Conservation (phyloP, 2,888 invertebrate species). For the Ornithoptera priamus region DNA sequence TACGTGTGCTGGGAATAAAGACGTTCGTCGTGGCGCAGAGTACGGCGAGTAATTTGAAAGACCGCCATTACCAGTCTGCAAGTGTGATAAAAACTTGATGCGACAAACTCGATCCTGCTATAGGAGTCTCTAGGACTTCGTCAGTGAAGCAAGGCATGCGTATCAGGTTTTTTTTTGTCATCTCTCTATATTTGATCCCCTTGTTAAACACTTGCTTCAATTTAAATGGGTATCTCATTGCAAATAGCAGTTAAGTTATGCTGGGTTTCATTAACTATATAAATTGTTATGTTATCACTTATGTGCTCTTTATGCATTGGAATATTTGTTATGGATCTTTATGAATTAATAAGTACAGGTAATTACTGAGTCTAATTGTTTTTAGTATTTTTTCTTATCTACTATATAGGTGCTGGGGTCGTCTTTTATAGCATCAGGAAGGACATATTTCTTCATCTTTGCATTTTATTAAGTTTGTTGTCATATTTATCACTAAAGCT, state of each 20-base stretch:
- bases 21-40: conserved; percentile 7
- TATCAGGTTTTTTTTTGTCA: conserved; percentile 20
- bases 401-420: too few relatives aligned
- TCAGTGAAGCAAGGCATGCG: conserved; percentile 22
- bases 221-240: conserved; percentile 24
- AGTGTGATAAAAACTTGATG: conserved; percentile 20
- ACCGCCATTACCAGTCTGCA: conserved; percentile 20
- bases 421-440: too few relatives aligned
- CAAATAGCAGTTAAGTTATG: not conserved
- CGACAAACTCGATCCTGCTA: not conserved
- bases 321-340: too few relatives aligned
- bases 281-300: too few relatives aligned
- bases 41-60: conserved; percentile 19
- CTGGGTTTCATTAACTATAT: too few relatives aligned
- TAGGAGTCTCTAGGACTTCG: conserved; percentile 14
- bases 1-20: conserved; percentile 11
- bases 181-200: conserved; percentile 10
- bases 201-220: conserved; percentile 17
- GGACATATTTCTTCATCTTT: too few relatives aligned
- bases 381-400: too few relatives aligned
- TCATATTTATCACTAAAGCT: too few relatives aligned
- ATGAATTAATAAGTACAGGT: too few relatives aligned
- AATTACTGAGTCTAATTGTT: too few relatives aligned
- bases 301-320: too few relatives aligned
- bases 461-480: too few relatives aligned